Evolutionary conservation across 1,140 invertebrate genomes (phyloP), one percentile per base, ranked within the genome.

Genomic region (Hylyphantes graminicola): DNA sequence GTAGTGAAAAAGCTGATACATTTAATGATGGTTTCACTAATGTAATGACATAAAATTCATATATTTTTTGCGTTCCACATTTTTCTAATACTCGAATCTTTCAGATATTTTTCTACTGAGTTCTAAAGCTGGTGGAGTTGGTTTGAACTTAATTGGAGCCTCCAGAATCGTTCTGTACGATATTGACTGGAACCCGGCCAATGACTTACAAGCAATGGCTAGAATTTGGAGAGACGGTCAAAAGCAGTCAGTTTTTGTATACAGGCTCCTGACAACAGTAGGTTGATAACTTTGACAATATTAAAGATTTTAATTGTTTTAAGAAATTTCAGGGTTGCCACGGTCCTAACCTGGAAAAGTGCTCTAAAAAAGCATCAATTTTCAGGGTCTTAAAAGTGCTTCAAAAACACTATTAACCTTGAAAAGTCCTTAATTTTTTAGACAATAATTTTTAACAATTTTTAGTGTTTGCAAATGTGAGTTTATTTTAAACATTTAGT

Each of bases 191-290:
- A 99, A 99, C 92, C 98, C 98, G 68, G 98, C 98, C 0, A 99
- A 99, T 90, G 98, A 99, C 91, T 97, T 99, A 85, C 98, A 99
- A 90, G 98, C 98, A 0, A 99, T 99, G 98, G 98, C 98, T 0
- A 91, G 98, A 88, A 96, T 99, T 19, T 99, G 98, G 98, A 92
- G 98, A 87, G 98, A 99, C 90, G 98, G 98, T 10, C 98, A 99
- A 89, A 98, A 97, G 90, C 99, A 99, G 90, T 95, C 95, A 5
- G 99, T 97, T 87, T 99, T 95, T 88, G 96, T 99, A 82, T 99
- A 99, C 90, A 91, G 96, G 79, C 92, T 98, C 57, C 92, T 98
- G 76, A 93, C 94, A 86, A 84, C 85, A n/a, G 86, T 85, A 85
- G 57, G 77, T 70, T 57, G 6, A 48, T 72, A 35, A 35, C 35